Evolutionary conservation across 23 tunicate species (phyloP), one percentile per base, ranked within the genome.

Genomic region (Ciona savignyi): DNA sequence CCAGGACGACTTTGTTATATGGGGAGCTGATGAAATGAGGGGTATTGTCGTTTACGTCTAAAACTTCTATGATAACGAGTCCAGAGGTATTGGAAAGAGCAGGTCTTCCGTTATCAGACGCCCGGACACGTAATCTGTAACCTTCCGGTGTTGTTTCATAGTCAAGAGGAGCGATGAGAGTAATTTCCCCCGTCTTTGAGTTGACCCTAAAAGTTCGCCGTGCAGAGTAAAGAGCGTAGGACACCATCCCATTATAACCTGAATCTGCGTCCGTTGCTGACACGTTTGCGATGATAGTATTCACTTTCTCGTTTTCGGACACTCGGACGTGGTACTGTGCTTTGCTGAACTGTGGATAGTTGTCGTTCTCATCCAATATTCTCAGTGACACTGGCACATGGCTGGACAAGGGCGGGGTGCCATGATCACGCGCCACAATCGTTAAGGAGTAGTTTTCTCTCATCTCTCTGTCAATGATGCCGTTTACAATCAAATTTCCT

Each of bases 41-140:
- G 20, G 96, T 27, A 56, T 88, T 77, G 48, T 88, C 96, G 72
- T 88, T 88, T 0, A 77, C 74, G 72, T 88, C 96, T 4, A 88
- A 30, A 23, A 88, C 64, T 60, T 62, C 35, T 1, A 88, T 71
- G 4, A 67, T 48, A n/a, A 80, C 78, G 1, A 81, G 49, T 1
- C 71, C 80, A 1, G 88, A 73, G 3, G 66, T 65, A 61, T 74
- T 81, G 0, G 86, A 56, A 20, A 27, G 20, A 26, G 86, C 85
- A 32, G 95, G 95, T 1, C 70, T 67, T 19, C 96, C 96, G 4
- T 75, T 74, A 35, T 88, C 96, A n/a, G 86, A 79, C 1, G 96
- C 96, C 1, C 80, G 83, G 21, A 88, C 73, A 4, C 23, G 34
- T 22, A 91, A 42, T 32, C 24, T 34, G 65, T 49, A 91, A 1